Evolutionary conservation across 2,113 vertebrate species (phyloP).

Genomic region (Dendropsophus ebraccatus): DNA sequence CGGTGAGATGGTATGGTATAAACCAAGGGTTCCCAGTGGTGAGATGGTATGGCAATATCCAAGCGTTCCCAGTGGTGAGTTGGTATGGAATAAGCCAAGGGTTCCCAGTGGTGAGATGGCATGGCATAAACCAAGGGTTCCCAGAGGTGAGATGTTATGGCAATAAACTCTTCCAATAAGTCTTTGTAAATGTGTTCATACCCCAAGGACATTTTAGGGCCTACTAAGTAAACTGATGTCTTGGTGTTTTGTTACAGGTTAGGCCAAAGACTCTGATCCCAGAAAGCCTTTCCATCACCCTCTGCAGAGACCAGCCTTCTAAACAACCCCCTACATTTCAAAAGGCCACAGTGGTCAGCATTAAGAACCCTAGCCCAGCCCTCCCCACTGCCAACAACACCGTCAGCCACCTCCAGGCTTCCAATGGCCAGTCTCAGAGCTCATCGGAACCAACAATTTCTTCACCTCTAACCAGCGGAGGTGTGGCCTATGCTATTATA

Average conservation of each 20-base stretch:
- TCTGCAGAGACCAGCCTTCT: conserved; percentile 82
- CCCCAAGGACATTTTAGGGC: background rate
- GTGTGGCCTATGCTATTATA: conserved; percentile 95
- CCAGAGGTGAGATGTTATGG: no score
- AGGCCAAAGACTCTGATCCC: conserved; percentile 99
- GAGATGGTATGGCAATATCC: no score
- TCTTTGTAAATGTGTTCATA: background rate
- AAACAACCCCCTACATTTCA: conserved; percentile 84
- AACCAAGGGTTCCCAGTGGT: no score
- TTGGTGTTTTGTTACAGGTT: conserved; percentile 76
- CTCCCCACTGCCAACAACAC: conserved; percentile 94
- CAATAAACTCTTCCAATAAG: background rate
- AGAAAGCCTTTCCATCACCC: conserved; percentile 90
- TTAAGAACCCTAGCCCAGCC: conserved; percentile 86
- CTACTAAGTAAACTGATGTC: background rate
- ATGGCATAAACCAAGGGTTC: no score
- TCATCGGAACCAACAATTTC: conserved; percentile 64
- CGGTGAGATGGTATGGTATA: no score
- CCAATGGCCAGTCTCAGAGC: conserved; percentile 71
- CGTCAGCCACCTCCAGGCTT: conserved; percentile 79
- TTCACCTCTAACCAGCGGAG: conserved; percentile 74
- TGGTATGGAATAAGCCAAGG: no score
- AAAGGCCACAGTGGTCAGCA: conserved; percentile 83
- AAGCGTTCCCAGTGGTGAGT: no score
- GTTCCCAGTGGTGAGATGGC: no score